These are phyloP conservation scores for Hylomyscus alleni DNA, from an alignment of 2,797 vertebrate species.

Conservation along the genomic window DNA sequence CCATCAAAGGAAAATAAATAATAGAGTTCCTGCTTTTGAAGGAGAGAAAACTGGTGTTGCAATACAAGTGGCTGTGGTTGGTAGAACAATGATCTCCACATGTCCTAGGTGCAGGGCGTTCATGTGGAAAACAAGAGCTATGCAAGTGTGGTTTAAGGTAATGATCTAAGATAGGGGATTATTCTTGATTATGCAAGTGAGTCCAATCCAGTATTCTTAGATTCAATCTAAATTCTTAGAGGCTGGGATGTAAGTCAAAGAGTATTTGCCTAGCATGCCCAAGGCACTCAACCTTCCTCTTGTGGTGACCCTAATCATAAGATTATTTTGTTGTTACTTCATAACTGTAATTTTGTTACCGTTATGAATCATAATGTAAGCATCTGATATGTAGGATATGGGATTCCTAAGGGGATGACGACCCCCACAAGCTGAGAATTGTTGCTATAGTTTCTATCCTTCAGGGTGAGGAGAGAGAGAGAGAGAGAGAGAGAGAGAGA, in stretches of 20 bases:
- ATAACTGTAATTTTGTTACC: neutral
- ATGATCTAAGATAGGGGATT: neutral
- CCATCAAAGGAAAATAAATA: slow-evolving; percentile 5
- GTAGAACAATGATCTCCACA: neutral
- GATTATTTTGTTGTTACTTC: neutral
- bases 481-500: too few species aligned
- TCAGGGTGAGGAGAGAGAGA: rapidly evolving
- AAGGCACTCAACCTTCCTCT: neutral
- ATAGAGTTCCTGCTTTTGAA: neutral
- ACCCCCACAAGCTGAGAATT: neutral
- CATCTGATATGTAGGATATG: neutral
- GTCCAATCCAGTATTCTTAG: neutral
- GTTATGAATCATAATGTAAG: neutral
- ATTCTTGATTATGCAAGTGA: neutral
- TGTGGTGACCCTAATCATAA: neutral
- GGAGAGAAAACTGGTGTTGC: neutral
- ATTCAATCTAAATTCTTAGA: neutral
- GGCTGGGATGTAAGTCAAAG: neutral
- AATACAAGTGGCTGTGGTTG: neutral
- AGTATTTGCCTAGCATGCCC: neutral
- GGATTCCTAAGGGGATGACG: too few species aligned
- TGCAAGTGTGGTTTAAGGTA: neutral
- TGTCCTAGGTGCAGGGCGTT: neutral
- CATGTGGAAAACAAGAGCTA: neutral
- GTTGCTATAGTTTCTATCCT: neutral